phyloP scores from a whole-genome alignment of 2,113 vertebrate species.

The Bos javanicus region DNA sequence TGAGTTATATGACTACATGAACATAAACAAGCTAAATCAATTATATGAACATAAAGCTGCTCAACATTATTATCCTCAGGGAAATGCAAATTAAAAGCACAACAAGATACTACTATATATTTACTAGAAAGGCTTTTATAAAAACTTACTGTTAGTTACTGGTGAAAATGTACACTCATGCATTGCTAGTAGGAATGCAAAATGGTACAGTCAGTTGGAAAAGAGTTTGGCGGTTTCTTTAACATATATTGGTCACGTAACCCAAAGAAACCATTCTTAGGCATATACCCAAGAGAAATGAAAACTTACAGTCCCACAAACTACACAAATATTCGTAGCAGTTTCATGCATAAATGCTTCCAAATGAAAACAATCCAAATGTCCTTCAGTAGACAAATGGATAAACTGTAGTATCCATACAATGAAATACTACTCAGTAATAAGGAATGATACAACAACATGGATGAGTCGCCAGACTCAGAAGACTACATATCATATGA shows the following conservation, averaged over 20 bases:
- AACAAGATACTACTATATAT: neutral
- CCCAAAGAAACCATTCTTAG: neutral
- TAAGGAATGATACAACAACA: neutral
- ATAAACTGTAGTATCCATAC: neutral
- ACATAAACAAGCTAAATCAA: neutral
- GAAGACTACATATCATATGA: neutral
- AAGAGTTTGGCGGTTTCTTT: neutral
- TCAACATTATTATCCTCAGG: neutral
- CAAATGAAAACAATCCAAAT: neutral
- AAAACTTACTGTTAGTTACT: neutral
- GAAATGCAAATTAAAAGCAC: neutral
- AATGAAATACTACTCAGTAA: neutral
- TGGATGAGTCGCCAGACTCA: neutral
- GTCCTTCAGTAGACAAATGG: neutral
- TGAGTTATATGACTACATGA: neutral
- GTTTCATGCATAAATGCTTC: neutral
- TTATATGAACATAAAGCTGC: neutral
- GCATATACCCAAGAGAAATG: conserved; percentile 27
- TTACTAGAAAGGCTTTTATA: neutral
- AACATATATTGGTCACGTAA: neutral
- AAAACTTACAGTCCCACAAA: neutral
- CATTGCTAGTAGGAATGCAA: neutral
- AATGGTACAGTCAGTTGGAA: neutral
- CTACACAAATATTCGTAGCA: neutral
- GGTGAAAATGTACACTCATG: neutral